Evolutionary conservation across 2,113 vertebrate species (phyloP).

Genomic region (Pardalotus punctatus): DNA sequence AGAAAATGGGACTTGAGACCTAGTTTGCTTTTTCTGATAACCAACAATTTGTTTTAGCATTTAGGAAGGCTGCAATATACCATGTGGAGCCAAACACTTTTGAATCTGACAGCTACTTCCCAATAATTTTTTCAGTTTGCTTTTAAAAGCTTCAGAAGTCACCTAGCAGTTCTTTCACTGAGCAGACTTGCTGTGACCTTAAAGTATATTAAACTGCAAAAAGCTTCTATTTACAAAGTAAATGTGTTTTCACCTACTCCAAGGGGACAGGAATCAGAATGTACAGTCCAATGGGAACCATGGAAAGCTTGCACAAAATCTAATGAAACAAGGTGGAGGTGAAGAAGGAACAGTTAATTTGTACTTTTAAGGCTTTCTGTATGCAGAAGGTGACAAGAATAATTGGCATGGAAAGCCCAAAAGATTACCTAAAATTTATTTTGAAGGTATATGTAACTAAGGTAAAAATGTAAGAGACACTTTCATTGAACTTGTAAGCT

Average conservation of each 20-base stretch:
- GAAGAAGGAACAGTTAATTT: constrained; percentile 35
- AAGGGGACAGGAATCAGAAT: not conserved
- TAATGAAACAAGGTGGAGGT: not conserved
- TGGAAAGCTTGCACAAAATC: not conserved
- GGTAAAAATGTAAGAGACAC: not conserved
- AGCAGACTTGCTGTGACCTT: not conserved
- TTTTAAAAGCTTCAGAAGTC: not conserved
- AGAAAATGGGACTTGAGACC: not conserved
- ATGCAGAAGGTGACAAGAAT: not conserved
- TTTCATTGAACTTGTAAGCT: not conserved
- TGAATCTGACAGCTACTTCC: not conserved
- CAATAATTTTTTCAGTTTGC: not conserved
- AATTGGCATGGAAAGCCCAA: not conserved
- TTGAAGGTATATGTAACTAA: not conserved
- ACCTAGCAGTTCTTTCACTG: not conserved
- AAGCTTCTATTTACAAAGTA: not conserved
- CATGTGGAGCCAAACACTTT: not conserved
- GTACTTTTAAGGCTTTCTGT: not conserved
- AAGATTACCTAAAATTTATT: not conserved
- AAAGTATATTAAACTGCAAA: not conserved
- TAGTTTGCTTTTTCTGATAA: not conserved
- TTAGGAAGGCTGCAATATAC: not conserved
- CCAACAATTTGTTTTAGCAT: not conserved
- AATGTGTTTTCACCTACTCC: not conserved
- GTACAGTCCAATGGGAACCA: not conserved